Base-by-base conservation (phyloP, 1,140 invertebrate genomes). In the Drosophila cardini region DNA sequence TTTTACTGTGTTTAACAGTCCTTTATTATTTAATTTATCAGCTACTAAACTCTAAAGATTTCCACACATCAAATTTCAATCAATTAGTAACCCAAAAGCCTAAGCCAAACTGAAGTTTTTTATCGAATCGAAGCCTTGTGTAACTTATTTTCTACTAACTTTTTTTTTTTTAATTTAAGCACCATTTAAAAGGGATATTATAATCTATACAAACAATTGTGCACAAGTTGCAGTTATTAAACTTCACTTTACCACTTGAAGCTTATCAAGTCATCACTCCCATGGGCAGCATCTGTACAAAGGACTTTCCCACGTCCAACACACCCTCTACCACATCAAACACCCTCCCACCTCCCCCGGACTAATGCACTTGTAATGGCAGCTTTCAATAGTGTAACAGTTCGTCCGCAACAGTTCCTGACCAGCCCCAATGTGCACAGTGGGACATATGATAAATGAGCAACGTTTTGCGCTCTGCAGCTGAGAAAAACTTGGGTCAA, bases 151-250 rank as follows among this genome's bases (percentile, higher is more conserved):
- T 15, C 10, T n/a, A n/a, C n/a, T n/a, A n/a, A n/a, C 21, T 48
- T 48, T 26, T 9, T 8, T 26, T 48, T 21, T 9, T 50, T 50
- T 9, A 30, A 30, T 52, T 52, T 8, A n/a, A 30, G 13, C 7
- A 8, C 1, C 45, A 67, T 67, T 72, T 18, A 36, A 50, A 30
- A 16, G 16, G n/a, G 16, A 26, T 52, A 40, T 76, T 67, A 43
- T 58, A 38, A 52, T 45, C 10, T n/a, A 36, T 5, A 40, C 34
- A 52, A 34, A 13, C 10, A 58, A 48, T 48, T 38, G 2, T 15
- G 56, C 80, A 84, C 48, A 55, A 72, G 80, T 18, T 26, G 68
- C 57, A 79, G 72, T 61, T 76, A 83, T 83, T 63, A 84, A 83
- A 83, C 46, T 68, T 73, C 45, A 64, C 78, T 81, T 76, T 48